phyloP scores from a whole-genome alignment of 2,113 vertebrate genomes.

The Entomyzon cyanotis region DNA sequence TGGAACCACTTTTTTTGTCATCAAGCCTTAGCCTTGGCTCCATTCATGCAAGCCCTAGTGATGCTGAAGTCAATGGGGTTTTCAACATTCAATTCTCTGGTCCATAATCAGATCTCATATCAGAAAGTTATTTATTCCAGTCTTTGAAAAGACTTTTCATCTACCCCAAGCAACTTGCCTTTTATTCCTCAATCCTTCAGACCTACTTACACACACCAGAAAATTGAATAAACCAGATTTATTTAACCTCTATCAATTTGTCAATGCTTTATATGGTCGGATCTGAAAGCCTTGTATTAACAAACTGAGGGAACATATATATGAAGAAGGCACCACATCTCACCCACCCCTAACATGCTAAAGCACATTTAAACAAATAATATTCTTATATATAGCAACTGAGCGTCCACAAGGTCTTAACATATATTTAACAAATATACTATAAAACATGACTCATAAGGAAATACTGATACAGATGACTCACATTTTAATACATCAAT shows the following conservation, averaged over 20 bases:
- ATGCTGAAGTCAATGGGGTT: neutral
- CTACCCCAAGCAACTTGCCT: neutral
- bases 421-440: neutral
- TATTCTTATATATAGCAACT: neutral
- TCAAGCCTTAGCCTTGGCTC: neutral
- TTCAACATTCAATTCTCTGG: neutral
- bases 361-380: neutral
- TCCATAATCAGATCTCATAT: neutral
- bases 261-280: neutral
- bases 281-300: neutral
- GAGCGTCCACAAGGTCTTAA: neutral
- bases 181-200: neutral
- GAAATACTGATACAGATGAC: neutral
- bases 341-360: neutral
- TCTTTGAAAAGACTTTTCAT: neutral
- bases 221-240: constrained; percentile 36
- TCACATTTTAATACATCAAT: constrained; percentile 34
- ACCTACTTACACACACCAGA: neutral
- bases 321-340: neutral
- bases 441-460: neutral
- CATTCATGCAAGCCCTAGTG: neutral
- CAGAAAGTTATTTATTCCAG: neutral
- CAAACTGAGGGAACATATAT: neutral
- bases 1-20: neutral
- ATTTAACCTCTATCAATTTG: constrained; percentile 3